Base-by-base conservation (phyloP, 2,113 vertebrate genomes). In the Oreochromis niloticus region DNA sequence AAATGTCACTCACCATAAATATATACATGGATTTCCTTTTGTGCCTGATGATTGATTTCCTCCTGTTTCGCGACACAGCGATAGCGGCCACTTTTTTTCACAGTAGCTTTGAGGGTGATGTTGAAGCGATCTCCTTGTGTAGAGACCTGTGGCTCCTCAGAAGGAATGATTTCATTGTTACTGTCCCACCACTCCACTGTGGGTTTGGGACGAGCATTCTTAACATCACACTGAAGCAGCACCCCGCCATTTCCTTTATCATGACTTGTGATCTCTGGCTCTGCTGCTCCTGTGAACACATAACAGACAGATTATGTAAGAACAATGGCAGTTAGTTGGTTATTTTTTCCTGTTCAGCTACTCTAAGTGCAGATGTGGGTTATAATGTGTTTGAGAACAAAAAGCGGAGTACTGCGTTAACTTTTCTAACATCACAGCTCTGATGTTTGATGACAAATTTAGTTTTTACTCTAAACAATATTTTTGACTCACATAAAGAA, bases 1-100 rank as follows among this genome's bases (percentile, higher is more conserved):
- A 66, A 66, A 39, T 36, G 0, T 16, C 16, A 63, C 61, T 66
- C 17, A 66, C 34, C 19, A 39, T 12, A 0, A 0, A 4, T 0
- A 19, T 1, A 0, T 10, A 63, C 6, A n/a, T 7, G 0, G 17
- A 36, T 39, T 36, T 66, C 2, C 0, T 12, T 0, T 12, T n/a
- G 6, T 0, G 3, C 0, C 61, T 1, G 1, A 39, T 66, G 61
- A 0, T 12, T 0, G 34, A 12, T 2, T 0, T 39, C 0, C 32
- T 4, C 0, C 34, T 39, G 61, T 66, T 2, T 66, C 4, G 61
- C 0, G 1, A 22, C 34, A 66, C 34, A 66, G 4, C 0, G 61
- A 39, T 66, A 66, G 34, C 0, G 61, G 0, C 0, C 17, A 0
- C 0, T 0, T 11, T 0, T 6, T 34, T 34, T 0, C 59, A 63